Evolutionary conservation across 2,113 vertebrate genomes (phyloP), one percentile per base, ranked within the genome.

Genomic region (Himantopus leucocephalus): DNA sequence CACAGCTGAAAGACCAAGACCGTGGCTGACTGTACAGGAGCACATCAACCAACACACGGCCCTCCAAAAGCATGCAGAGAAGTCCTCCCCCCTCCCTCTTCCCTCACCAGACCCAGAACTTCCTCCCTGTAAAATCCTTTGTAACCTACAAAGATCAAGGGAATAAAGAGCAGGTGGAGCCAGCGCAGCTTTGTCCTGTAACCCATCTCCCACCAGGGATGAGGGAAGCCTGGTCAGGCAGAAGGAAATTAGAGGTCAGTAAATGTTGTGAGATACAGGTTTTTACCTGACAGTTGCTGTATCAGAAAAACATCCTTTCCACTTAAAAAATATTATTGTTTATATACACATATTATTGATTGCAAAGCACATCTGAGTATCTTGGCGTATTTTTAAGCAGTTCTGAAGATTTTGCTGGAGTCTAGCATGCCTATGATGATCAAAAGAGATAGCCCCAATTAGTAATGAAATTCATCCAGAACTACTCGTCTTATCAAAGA

Each of bases 381-480:
- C 56, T 62, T 43, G 79, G 30, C 80, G 56, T 47, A 55, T 14
- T 35, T 30, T 72, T 92, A 88, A 92, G 66, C 30, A 95, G 45
- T 87, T 95, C 64, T 88, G 60, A 85, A 85, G 73, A 64, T 55
- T 76, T 30, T 96, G 37, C 41, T 84, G 62, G 41, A 73, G 30
- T 68, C 60, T 72, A 53, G 23, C 78, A 12, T 63, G 43, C 66
- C 41, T 59, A 68, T 1, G 0, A 56, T 79, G 90, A 93, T 91
- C 60, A 86, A 95, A 96, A 94, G 59, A 86, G 77, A 94, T 70
- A 93, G 22, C 2, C 24, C 30, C 62, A 95, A 85, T 93, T 95
- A 96, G 73, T 78, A 80, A 0, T 95, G 91, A 92, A 96, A 94
- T 94, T 88, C 78, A 94, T 85, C 73, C 79, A 96, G 67, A 26